Evolutionary conservation across 2,797 vertebrate species (phyloP), one percentile per base, ranked within the genome.

Genomic region (Astyanax mexicanus): DNA sequence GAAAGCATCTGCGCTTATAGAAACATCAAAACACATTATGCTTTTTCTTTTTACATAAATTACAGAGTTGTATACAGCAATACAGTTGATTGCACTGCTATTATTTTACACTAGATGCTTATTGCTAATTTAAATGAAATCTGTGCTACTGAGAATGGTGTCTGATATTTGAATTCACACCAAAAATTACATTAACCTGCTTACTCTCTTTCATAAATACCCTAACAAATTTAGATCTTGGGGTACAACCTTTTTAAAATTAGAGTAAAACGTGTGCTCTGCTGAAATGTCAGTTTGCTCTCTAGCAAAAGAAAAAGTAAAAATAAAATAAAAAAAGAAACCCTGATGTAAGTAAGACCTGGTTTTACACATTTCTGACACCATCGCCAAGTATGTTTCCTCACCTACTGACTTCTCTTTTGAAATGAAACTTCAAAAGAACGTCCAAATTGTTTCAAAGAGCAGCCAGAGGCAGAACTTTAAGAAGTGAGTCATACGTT

Each of bases 1-100:
- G 77, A 86, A 84, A 83, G 69, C 66, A 29, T 74, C 82, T 77
- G 78, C 61, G 21, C 21, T 32, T 77, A 79, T 79, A 75, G 67
- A 84, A 81, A 85, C 67, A 79, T 60, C 57, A 58, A 69, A 58
- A 77, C 49, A 74, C 67, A 57, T 61, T 57, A 61, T 29, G 66
- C 45, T 61, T 81, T 75, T 69, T 62, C 75, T 74, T 85, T 86
- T 75, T 75, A 83, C 83, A 89, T 82, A 57, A 86, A 86, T 85
- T 85, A 86, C 75, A 84, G 64, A 85, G 57, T 72, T 79, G 74
- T 47, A 60, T 47, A 77, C 38, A 75, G 44, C 60, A 64, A 57
- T 58, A 51, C 42, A 76, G n/a, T 69, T 6, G 25, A 82, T 80
- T 69, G 73, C 47, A 74, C 35, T 29, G 13, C 49, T 72, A 55